Evolutionary conservation across 1,140 invertebrate genomes (phyloP).

Genomic region (Drosophila arawakana): DNA sequence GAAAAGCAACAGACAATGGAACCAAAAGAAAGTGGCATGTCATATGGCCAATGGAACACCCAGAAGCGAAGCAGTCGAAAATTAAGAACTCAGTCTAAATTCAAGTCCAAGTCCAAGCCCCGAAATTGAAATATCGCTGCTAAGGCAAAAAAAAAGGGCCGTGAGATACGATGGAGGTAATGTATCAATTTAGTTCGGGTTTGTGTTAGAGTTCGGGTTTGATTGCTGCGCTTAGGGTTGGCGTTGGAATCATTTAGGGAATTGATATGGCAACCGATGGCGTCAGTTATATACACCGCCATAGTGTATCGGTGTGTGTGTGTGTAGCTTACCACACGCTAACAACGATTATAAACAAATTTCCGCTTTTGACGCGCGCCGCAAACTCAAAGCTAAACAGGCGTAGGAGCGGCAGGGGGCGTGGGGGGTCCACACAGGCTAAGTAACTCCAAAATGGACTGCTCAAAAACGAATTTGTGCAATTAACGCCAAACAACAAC

Average conservation of each 20-base stretch:
- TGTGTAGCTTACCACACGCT: slow-evolving; percentile 57
- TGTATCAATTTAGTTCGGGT: slow-evolving; percentile 75
- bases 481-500: slow-evolving; percentile 66
- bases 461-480: slow-evolving; percentile 79
- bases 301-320: not conserved
- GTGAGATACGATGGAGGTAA: slow-evolving; percentile 52
- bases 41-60: slow-evolving; percentile 78
- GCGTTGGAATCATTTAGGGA: slow-evolving; percentile 71
- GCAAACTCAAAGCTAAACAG: slow-evolving; percentile 11
- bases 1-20: slow-evolving; percentile 47
- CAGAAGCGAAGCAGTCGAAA: slow-evolving; percentile 64
- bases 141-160: not conserved
- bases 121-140: slow-evolving; percentile 66
- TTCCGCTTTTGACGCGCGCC: slow-evolving; percentile 79
- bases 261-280: slow-evolving; percentile 71
- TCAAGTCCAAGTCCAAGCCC: slow-evolving; percentile 28
- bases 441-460: slow-evolving; percentile 71
- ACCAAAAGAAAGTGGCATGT: slow-evolving; percentile 73
- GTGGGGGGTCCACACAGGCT: slow-evolving; percentile 16
- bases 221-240: slow-evolving; percentile 69
- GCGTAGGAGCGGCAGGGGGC: not conserved
- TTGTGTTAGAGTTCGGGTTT: slow-evolving; percentile 45
- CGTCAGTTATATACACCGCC: slow-evolving; percentile 41
- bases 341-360: slow-evolving; percentile 81
- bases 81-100: slow-evolving; percentile 22